These are phyloP conservation scores for Plecturocebus donacophilus DNA, from an alignment of 2,113 vertebrate species.

Conservation along the genomic window DNA sequence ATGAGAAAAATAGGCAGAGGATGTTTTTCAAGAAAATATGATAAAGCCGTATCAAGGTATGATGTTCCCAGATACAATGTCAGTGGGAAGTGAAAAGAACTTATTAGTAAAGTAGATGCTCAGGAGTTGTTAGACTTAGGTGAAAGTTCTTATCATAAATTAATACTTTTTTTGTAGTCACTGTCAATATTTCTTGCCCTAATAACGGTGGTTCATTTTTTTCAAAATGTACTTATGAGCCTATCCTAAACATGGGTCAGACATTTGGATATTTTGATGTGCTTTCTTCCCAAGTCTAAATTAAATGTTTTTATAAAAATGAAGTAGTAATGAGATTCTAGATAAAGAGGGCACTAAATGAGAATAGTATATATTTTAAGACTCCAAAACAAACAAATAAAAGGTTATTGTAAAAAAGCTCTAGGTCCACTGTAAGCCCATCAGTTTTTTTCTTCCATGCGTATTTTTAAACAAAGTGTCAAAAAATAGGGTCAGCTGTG, in stretches of 20 bases:
- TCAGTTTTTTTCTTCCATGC: neutral
- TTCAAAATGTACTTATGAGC: neutral
- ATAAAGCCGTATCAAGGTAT: neutral
- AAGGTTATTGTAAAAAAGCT: neutral
- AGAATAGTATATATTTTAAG: neutral
- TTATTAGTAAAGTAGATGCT: neutral
- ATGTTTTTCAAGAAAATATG: neutral
- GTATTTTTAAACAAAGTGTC: neutral
- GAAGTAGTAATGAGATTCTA: neutral
- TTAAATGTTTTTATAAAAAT: neutral
- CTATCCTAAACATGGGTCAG: neutral
- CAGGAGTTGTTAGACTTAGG: neutral
- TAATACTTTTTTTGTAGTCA: neutral
- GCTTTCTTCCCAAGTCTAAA: neutral
- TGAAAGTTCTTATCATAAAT: neutral
- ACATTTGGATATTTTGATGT: neutral
- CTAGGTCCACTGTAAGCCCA: neutral
- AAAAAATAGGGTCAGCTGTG: neutral
- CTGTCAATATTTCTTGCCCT: neutral
- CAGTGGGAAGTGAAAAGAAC: neutral
- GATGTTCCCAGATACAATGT: neutral
- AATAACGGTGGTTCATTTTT: neutral
- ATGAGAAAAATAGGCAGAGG: constrained; percentile 1
- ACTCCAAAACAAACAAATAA: neutral
- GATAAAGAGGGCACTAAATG: neutral